Conservation (phyloP, 92 coral and sea anemone species). For the Umimayanthus chanpuru region DNA sequence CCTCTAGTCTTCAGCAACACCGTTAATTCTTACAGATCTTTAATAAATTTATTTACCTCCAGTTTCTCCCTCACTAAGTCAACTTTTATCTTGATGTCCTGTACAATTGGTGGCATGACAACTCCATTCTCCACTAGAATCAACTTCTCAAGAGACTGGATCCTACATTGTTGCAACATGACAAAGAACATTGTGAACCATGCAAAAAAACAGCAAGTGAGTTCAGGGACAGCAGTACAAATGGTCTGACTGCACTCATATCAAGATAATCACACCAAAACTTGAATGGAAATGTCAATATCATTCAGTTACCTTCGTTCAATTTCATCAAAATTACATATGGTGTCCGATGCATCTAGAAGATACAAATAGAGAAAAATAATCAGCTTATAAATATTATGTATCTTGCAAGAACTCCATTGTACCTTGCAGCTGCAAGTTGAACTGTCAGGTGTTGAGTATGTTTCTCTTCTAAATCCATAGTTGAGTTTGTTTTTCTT, state of each 20-base stretch:
- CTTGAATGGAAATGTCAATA: background rate
- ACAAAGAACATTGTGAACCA: background rate
- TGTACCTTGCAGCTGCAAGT: too few relatives aligned
- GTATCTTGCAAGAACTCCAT: too few relatives aligned
- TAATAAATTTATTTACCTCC: constrained; percentile 57
- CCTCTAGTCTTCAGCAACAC: too few relatives aligned
- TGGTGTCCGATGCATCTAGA: constrained; percentile 59
- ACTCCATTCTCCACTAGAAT: constrained; percentile 82
- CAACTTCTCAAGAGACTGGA: constrained; percentile 74
- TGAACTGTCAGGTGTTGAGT: too few relatives aligned
- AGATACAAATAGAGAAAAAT: background rate
- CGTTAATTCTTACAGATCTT: too few relatives aligned
- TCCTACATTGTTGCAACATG: constrained; percentile 38
- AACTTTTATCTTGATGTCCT: constrained; percentile 82
- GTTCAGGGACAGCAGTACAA: background rate
- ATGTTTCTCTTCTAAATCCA: too few relatives aligned
- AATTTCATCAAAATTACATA: constrained; percentile 60
- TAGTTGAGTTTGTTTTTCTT: too few relatives aligned
- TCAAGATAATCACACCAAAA: too few relatives aligned
- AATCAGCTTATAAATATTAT: too few relatives aligned
- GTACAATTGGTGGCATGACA: constrained; percentile 66
- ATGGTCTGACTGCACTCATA: background rate
- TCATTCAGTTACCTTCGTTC: constrained; percentile 60
- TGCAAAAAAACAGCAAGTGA: background rate
- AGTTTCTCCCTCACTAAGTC: constrained; percentile 83